Evolutionary conservation across 2,888 invertebrate genomes (phyloP).

Genomic region (Eulithis testata): DNA sequence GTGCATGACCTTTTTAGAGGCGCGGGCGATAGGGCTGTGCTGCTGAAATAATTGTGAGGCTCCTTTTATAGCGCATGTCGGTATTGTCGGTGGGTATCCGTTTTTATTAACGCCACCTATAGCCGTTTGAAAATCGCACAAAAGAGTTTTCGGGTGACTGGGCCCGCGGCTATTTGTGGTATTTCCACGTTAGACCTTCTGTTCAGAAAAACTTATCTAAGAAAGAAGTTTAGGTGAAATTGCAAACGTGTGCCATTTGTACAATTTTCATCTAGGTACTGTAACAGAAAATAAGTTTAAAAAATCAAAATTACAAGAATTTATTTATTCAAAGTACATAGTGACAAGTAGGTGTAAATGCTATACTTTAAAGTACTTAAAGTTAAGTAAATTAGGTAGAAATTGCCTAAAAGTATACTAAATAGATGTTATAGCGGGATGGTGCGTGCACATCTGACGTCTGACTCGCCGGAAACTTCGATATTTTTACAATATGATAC

Average conservation of each 20-base stretch:
- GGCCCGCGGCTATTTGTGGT: conserved; percentile 41
- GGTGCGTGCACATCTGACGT: no score
- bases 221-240: conserved; percentile 19
- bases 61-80: conserved; percentile 56
- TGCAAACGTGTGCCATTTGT: conserved; percentile 9
- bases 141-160: conserved; percentile 54
- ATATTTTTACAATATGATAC: no score
- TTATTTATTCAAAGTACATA: no score
- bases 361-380: no score
- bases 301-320: no score
- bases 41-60: conserved; percentile 60
- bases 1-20: conserved; percentile 57
- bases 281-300: no score
- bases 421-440: no score
- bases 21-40: conserved; percentile 52
- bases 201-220: conserved; percentile 16
- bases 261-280: background rate
- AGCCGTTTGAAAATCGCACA: conserved; percentile 54
- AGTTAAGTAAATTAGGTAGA: no score
- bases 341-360: no score
- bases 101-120: conserved; percentile 59
- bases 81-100: conserved; percentile 51
- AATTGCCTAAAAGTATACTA: no score
- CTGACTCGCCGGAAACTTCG: no score
- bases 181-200: conserved; percentile 33